phyloP scores from a whole-genome alignment of 2,113 vertebrate species.

The Mionectes macconnelli region DNA sequence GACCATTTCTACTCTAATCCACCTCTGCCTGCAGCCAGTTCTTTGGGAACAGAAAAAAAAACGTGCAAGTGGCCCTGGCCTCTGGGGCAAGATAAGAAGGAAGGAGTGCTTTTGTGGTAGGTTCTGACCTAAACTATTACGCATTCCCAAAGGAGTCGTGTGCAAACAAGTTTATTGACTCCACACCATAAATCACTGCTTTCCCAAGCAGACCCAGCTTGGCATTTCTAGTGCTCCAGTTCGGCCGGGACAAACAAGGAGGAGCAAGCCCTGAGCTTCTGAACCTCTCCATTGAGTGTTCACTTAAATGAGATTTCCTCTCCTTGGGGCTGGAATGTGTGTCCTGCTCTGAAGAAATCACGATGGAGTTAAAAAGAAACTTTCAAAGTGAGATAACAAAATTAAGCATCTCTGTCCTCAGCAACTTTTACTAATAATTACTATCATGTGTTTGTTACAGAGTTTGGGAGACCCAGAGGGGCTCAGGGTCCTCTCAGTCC shows the following conservation, averaged over 20 bases:
- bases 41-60: not conserved
- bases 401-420: not conserved
- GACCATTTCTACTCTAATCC: not conserved
- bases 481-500: not conserved
- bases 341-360: not conserved
- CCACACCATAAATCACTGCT: conserved; percentile 55
- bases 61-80: not conserved
- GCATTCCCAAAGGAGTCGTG: conserved; percentile 35
- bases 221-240: conserved; percentile 28
- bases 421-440: not conserved
- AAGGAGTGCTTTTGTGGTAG: not conserved
- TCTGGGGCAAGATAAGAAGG: conserved; percentile 38
- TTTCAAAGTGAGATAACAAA: not conserved
- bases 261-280: not conserved
- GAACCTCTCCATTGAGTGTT: not conserved
- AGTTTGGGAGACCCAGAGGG: not conserved
- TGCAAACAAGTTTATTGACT: conserved; percentile 54
- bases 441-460: fast-evolving
- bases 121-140: conserved; percentile 33
- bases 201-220: not conserved
- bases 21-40: not conserved
- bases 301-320: not conserved
- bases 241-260: conserved; percentile 13
- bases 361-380: not conserved
- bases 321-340: not conserved